Evolutionary conservation across 2,888 invertebrate species (phyloP), one percentile per base, ranked within the genome.

Genomic region (Psylliodes chrysocephalus): DNA sequence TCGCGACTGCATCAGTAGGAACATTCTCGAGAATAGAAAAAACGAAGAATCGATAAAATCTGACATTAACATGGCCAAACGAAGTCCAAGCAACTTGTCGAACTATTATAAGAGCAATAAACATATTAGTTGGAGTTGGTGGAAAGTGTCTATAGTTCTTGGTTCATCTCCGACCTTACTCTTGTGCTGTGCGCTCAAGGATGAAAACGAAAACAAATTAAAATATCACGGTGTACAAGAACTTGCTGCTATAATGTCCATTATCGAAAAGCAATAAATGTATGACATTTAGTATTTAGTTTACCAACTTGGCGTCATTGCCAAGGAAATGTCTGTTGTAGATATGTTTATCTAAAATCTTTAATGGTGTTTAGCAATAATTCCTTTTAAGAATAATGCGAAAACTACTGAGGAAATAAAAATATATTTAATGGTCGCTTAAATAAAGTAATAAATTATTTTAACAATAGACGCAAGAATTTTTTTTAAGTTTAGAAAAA

Each of bases 1-100:
- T 62, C 17, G 33, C 54, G 53, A 60, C 44, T 64, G 62, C 57
- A 68, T 66, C 68, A 51, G 66, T 64, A 46, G 57, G 56, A 61
- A 64, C 52, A 57, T 63, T 66, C 66, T 56, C 60, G 56, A 35
- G 59, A 54, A 55, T 38, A 40, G 54, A 63, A 57, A 61, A 65
- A 68, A 62, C 52, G 40, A 57, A 22, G 17, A 53, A 61, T 59
- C 56, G 66, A 68, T 60, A 61, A 57, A 63, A 68, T 67, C 68
- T 63, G 40, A 60, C 55, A 46, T 59, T 61, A 55, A 60, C 61
- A 61, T 59, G 63, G 64, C 53, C 59, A 64, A 62, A 56, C 55
- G 62, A 52, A 65, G 54, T 63, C 35, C 56, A 44, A 54, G 25
- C 42, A 33, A 65, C 55, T 62, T 60, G 59, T 60, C 42, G 42